A percentile compares a stretch with the other conserved stretches of the same genome.
phyloP scores from a whole-genome alignment of 37 sponge, comb jelly and placozoan species.

The Tethya wilhelma region DNA sequence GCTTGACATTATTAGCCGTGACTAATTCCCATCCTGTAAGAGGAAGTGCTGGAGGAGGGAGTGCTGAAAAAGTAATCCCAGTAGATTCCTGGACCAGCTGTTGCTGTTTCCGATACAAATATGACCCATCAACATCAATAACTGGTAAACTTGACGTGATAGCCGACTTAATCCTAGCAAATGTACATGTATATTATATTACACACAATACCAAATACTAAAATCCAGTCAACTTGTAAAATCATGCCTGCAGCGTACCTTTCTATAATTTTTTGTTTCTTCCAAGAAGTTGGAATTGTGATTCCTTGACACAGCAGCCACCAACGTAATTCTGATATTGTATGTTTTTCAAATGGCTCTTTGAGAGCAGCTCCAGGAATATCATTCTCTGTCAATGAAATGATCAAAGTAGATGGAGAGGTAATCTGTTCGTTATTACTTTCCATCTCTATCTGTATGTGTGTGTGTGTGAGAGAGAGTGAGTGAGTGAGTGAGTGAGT shows the following conservation, averaged over 20 bases:
- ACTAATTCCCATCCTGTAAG: not conserved
- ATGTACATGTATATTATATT: not conserved
- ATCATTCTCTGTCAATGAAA: not conserved
- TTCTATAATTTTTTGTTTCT: not conserved
- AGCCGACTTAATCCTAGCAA: not conserved
- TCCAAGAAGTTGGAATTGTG: not conserved
- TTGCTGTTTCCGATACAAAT: not conserved
- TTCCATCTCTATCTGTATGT: too few species aligned
- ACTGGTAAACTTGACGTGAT: not conserved
- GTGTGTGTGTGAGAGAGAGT: too few species aligned
- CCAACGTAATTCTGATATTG: not conserved
- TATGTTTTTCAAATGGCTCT: not conserved
- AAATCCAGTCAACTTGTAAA: not conserved
- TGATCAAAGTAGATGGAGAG: too few species aligned
- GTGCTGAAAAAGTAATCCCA: not conserved
- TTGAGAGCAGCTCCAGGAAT: not conserved
- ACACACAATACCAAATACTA: too few species aligned
- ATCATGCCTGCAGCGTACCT: not conserved
- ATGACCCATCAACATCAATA: not conserved
- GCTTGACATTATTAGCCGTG: not conserved
- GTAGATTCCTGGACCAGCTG: not conserved
- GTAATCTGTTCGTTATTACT: too few species aligned
- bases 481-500: too few species aligned
- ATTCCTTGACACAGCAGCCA: not conserved
- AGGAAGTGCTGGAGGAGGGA: not conserved